These are phyloP conservation scores for Pilophorus perplexus DNA, from an alignment of 2,888 invertebrate species.

Conservation along the genomic window DNA sequence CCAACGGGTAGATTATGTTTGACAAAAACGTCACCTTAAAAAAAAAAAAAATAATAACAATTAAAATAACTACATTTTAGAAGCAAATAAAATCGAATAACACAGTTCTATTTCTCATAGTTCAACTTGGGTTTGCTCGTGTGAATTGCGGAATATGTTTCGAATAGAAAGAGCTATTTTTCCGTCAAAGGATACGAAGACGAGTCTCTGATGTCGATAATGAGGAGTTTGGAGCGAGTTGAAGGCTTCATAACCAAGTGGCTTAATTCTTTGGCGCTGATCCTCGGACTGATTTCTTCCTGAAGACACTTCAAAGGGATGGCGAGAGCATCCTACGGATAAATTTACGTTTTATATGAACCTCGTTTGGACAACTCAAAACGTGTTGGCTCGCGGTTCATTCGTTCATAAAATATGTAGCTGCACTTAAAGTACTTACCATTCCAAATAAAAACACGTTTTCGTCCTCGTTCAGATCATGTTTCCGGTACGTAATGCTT, in stretches of 20 bases:
- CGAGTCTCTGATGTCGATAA: constrained; percentile 68
- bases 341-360: too few relatives aligned
- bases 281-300: constrained; percentile 74
- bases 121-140: too few relatives aligned
- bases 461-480: constrained; percentile 57
- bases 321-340: constrained; percentile 36
- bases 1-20: too few relatives aligned
- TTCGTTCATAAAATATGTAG: too few relatives aligned
- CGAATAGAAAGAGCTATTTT: too few relatives aligned
- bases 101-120: too few relatives aligned
- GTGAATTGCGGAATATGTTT: too few relatives aligned
- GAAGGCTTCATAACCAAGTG: constrained; percentile 61
- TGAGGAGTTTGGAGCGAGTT: constrained; percentile 56
- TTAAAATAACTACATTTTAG: too few relatives aligned
- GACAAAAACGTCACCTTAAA: too few relatives aligned
- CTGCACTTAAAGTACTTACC: too few relatives aligned
- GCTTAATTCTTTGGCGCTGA: constrained; percentile 81
- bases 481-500: constrained; percentile 81
- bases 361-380: too few relatives aligned
- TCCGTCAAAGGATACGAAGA: constrained; percentile 59
- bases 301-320: constrained; percentile 62
- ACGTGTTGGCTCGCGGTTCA: background rate
- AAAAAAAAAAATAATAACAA: background rate
- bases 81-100: too few relatives aligned
- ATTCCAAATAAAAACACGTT: constrained; percentile 46